Conservation (phyloP, 2,113 vertebrate genomes). For the Bambusicola thoracicus region DNA sequence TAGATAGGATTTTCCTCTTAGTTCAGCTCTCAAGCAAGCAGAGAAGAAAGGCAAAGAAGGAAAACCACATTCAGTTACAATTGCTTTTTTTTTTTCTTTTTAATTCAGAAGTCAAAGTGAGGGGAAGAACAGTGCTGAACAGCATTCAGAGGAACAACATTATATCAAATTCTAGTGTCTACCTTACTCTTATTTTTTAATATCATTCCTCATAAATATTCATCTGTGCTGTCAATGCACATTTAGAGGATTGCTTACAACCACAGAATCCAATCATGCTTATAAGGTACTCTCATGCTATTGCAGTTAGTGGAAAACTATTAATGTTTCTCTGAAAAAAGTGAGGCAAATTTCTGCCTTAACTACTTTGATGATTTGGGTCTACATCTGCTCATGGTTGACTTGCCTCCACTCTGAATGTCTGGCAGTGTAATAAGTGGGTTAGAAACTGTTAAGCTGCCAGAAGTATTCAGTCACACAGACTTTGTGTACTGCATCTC, state of each 20-base stretch:
- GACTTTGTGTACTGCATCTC: not conserved
- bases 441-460: not conserved
- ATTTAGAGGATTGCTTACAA: constrained; percentile 15
- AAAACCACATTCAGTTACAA: not conserved
- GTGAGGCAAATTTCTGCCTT: not conserved
- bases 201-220: not conserved
- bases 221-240: not conserved
- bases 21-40: not conserved
- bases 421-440: not conserved
- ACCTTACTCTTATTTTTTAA: constrained; percentile 5
- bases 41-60: not conserved
- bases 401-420: not conserved
- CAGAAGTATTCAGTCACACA: not conserved
- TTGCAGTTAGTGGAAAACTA: not conserved
- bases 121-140: not conserved
- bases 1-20: not conserved
- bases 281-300: not conserved
- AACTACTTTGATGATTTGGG: not conserved
- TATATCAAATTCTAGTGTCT: not conserved
- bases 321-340: not conserved
- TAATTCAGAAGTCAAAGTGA: not conserved
- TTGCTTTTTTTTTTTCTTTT: not conserved
- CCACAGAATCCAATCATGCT: not conserved
- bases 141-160: not conserved
- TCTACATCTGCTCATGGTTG: not conserved